Percentiles rank a stretch among this genome's conserved stretches.
These are phyloP conservation scores for Lycocerus yunnanus DNA, from an alignment of 2,888 invertebrate genomes.

Conservation along the genomic window DNA sequence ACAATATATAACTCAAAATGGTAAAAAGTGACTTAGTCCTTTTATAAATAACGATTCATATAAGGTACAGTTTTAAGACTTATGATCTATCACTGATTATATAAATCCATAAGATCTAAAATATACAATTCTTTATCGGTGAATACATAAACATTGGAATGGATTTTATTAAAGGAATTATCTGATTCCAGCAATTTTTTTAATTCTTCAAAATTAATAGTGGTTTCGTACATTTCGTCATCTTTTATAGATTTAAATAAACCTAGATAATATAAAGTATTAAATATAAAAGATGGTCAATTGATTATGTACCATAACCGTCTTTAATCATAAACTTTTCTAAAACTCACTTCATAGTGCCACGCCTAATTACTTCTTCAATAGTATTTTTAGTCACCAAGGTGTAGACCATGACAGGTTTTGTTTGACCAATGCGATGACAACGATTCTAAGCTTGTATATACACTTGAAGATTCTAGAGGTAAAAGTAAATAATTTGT, in stretches of 20 bases:
- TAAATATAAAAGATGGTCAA: constrained; percentile 1
- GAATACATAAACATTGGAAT: constrained; percentile 50
- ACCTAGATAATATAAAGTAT: too few relatives aligned
- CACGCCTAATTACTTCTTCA: constrained; percentile 63
- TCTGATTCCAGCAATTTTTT: constrained; percentile 37
- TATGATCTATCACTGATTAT: too few relatives aligned
- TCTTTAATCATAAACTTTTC: constrained; percentile 70
- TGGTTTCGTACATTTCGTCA: constrained; percentile 21
- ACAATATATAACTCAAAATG: too few relatives aligned
- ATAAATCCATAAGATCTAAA: constrained; percentile 56
- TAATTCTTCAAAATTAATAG: constrained; percentile 39
- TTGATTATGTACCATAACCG: constrained; percentile 49
- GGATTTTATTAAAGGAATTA: constrained; percentile 35
- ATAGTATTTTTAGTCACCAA: constrained; percentile 66
- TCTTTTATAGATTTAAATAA: constrained; percentile 35
- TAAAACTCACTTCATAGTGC: constrained; percentile 66
- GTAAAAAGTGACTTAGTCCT: too few relatives aligned
- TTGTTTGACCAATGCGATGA: too few relatives aligned
- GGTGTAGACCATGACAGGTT: constrained; percentile 70
- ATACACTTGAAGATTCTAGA: constrained; percentile 71
- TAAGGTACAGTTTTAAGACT: too few relatives aligned
- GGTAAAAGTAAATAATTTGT: too few relatives aligned
- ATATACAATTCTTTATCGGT: constrained; percentile 56
- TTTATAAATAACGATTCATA: too few relatives aligned
- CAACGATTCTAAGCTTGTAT: constrained; percentile 75